Evolutionary conservation across 2,797 vertebrate species (phyloP).

Genomic region (Microctenopoma stevenorrisi): DNA sequence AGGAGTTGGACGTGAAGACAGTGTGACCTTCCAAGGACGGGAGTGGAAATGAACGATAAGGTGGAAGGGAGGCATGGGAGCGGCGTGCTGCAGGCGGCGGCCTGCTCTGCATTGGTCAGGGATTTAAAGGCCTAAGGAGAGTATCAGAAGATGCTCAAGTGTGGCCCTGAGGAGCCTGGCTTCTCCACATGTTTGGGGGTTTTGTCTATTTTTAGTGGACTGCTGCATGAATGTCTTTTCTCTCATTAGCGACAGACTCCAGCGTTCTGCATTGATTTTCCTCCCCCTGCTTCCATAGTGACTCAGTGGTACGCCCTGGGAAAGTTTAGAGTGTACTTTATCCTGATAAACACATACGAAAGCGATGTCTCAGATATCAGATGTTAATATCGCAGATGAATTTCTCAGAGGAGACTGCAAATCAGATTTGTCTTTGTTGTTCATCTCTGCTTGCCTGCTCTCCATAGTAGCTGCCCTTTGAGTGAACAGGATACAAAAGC

Average conservation of each 20-base stretch:
- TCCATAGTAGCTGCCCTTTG: conserved; percentile 18
- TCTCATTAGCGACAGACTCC: conserved; percentile 50
- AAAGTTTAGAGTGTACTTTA: conserved; percentile 53
- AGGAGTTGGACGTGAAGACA: conserved; percentile 36
- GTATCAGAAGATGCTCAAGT: conserved; percentile 22
- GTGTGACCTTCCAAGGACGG: conserved; percentile 61
- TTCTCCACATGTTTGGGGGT: conserved; percentile 35
- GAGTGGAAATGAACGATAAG: conserved; percentile 53
- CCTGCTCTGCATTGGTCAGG: conserved; percentile 21
- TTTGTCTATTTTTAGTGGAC: conserved; percentile 64
- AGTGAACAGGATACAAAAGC: conserved; percentile 54
- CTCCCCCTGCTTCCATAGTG: conserved; percentile 28
- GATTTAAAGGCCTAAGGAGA: conserved; percentile 49
- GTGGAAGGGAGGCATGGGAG: conserved; percentile 22
- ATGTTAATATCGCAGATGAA: conserved; percentile 64
- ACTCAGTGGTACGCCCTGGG: conserved; percentile 35
- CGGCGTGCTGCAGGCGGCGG: conserved; percentile 6
- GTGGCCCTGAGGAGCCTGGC: conserved; percentile 34
- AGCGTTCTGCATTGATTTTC: conserved; percentile 53
- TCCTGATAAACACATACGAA: conserved; percentile 37
- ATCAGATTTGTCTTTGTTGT: conserved; percentile 58
- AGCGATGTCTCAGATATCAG: conserved; percentile 55
- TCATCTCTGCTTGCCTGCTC: conserved; percentile 32
- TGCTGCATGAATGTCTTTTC: conserved; percentile 50
- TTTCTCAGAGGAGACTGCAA: conserved; percentile 59